Evolutionary conservation across 2,797 vertebrate genomes (phyloP), one percentile per base, ranked within the genome.

Genomic region (Bradypodion pumilum): DNA sequence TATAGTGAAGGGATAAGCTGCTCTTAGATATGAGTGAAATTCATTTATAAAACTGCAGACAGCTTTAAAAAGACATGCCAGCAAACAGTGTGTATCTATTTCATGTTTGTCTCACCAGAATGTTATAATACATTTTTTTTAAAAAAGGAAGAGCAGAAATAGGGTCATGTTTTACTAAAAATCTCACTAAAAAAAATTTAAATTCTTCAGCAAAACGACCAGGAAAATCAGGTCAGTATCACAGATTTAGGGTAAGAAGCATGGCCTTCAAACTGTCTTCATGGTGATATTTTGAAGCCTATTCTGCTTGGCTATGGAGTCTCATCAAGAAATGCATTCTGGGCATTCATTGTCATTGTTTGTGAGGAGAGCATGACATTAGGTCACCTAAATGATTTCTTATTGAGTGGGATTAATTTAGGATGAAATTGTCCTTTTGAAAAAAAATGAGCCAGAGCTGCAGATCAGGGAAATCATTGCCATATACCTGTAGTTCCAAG

Each of bases 1-100:
- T 92, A 92, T 84, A 91, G 74, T 66, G 86, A 78, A 83, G 88
- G 52, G 90, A 89, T 89, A 92, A 89, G 75, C 23, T 84, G 82
- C 86, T 91, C 85, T 88, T 78, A 93, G 89, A 89, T 60, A 75
- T 73, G 29, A 21, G 13, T 44, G 89, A 89, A 92, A 91, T 21
- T 90, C 82, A 77, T 84, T 88, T 86, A 65, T 90, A 88, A 91
- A 94, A 88, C 60, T n/a, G n/a, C 80, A 83, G 82, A 84, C 60
- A 81, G 74, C 78, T 65, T 63, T 87, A 85, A 75, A 0, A 0
- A 42, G 75, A 27, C 82, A 73, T 89, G 78, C 66, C 49, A 68
- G 86, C 52, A 85, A 69, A 46, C 0, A 80, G 74, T 78, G 21
- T 46, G 21, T 25, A 42, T 90, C 90, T 88, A 40, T 86, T 86